Evolutionary conservation across 2,113 vertebrate genomes (phyloP).

Genomic region (Bagarius yarrelli): DNA sequence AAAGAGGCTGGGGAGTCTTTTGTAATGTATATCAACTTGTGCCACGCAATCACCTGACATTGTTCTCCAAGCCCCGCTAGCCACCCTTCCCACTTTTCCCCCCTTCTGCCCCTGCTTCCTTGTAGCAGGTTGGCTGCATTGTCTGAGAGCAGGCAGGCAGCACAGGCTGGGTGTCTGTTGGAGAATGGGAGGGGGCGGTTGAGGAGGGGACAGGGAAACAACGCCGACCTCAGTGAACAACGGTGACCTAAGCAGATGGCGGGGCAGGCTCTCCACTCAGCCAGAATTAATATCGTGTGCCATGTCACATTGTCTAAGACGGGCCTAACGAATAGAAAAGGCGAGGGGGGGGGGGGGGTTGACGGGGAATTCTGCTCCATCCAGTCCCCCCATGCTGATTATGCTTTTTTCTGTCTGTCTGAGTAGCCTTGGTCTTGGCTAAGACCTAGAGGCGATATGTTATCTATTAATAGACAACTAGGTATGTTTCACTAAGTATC

Average conservation of each 20-base stretch:
- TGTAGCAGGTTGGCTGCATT: conserved; percentile 80
- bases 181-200: neutral
- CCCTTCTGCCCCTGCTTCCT: conserved; percentile 58
- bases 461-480: neutral
- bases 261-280: conserved; percentile 80
- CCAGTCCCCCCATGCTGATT: neutral
- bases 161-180: conserved; percentile 72
- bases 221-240: conserved; percentile 80
- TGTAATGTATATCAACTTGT: conserved; percentile 82
- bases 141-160: conserved; percentile 72
- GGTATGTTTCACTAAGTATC: too few species aligned
- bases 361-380: conserved; percentile 42
- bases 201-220: conserved; percentile 35
- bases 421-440: conserved; percentile 9
- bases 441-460: conserved; percentile 7
- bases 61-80: conserved; percentile 57
- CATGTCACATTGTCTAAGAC: conserved; percentile 84
- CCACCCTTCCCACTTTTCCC: conserved; percentile 45
- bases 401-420: conserved; percentile 44
- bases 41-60: conserved; percentile 75
- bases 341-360: conserved; percentile 5
- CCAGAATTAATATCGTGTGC: conserved; percentile 88
- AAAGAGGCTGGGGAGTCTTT: conserved; percentile 62
- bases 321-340: conserved; percentile 63
- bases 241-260: conserved; percentile 85